Conservation (phyloP, 1,140 invertebrate genomes). For the Scaptodrosophila lebanonensis region DNA sequence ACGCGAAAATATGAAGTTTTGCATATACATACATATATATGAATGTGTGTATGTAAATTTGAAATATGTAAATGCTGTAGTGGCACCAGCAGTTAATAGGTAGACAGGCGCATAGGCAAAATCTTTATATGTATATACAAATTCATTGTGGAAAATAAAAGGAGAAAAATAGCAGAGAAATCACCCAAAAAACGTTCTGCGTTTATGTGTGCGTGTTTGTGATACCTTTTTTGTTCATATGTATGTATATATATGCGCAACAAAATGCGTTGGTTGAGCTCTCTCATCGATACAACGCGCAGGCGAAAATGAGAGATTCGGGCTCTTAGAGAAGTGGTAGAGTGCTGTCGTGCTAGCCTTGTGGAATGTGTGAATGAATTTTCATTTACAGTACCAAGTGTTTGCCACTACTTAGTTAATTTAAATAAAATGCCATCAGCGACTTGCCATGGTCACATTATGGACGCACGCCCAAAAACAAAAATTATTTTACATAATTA, state of each 20-base stretch:
- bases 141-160: slow-evolving; percentile 15
- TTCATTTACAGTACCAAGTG: slow-evolving; percentile 29
- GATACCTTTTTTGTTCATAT: slow-evolving; percentile 29
- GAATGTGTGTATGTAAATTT: slow-evolving; percentile 38
- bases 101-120: slow-evolving; percentile 12
- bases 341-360: slow-evolving; percentile 50
- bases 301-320: slow-evolving; percentile 15
- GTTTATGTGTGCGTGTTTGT: slow-evolving; percentile 17
- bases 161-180: slow-evolving; percentile 56
- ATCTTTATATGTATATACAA: slow-evolving; percentile 8
- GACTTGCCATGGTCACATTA: background rate
- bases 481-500: background rate
- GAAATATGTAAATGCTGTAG: slow-evolving; percentile 40
- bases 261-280: slow-evolving; percentile 30
- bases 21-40: slow-evolving; percentile 32
- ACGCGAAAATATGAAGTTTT: slow-evolving; percentile 34
- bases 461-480: background rate
- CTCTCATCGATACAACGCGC: slow-evolving; percentile 36
- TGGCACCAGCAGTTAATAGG: slow-evolving; percentile 26
- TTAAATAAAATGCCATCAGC: background rate
- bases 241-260: slow-evolving; percentile 44
- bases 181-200: slow-evolving; percentile 66
- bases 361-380: slow-evolving; percentile 66
- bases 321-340: too few species aligned
- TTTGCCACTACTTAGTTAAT: background rate